Percentiles rank a stretch among this genome's conserved stretches.
These are phyloP conservation scores for Pocillopora grandis DNA, from an alignment of 92 coral and sea anemone species.

Conservation along the genomic window DNA sequence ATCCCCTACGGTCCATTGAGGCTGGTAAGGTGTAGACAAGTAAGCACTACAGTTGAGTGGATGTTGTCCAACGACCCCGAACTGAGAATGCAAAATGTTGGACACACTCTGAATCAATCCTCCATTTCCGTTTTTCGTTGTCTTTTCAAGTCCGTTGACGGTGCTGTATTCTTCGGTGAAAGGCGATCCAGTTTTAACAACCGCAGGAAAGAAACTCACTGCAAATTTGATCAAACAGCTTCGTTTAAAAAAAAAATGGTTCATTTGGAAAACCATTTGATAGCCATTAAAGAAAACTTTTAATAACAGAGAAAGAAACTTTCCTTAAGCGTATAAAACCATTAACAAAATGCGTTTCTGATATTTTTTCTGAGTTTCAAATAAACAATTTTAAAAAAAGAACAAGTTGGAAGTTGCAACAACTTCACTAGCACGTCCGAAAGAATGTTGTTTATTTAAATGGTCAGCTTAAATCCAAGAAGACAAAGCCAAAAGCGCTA, in stretches of 20 bases:
- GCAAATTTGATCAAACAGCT: not conserved
- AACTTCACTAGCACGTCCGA: not conserved
- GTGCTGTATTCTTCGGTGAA: constrained; percentile 5
- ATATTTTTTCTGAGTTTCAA: not conserved
- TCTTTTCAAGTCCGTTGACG: not conserved
- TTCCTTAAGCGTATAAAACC: not conserved
- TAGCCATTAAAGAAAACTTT: not conserved
- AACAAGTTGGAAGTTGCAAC: not conserved
- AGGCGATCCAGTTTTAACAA: constrained; percentile 16
- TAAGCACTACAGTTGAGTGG: constrained; percentile 31
- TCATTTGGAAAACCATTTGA: not conserved
- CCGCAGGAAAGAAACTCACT: constrained; percentile 15
- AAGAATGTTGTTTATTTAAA: not conserved
- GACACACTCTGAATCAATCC: constrained; percentile 37
- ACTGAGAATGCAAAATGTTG: constrained; percentile 35
- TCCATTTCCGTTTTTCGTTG: constrained; percentile 2
- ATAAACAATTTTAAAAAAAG: not conserved
- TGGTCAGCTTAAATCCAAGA: not conserved
- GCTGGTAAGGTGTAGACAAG: constrained; percentile 31
- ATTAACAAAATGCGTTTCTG: not conserved
- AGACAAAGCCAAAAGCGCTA: not conserved
- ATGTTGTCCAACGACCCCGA: constrained; percentile 11
- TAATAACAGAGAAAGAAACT: not conserved
- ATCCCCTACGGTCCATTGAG: constrained; percentile 29
- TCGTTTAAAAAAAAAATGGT: not conserved